Base-by-base conservation (phyloP, 2,797 vertebrate species). In the Chiloscyllium punctatum region DNA sequence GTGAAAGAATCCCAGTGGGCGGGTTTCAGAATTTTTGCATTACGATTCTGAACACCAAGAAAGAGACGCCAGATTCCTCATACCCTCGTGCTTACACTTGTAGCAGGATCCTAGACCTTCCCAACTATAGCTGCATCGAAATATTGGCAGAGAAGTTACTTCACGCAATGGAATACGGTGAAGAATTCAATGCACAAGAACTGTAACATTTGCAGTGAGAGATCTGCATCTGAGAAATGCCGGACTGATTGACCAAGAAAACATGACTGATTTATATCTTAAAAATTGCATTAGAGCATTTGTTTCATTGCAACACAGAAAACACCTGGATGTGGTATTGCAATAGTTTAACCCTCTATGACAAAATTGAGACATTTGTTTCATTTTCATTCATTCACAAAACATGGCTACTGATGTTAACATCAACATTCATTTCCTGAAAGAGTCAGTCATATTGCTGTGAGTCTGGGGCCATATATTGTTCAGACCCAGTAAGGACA, bases 51-150 rank as follows among this genome's bases (percentile, higher is more conserved):
- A 96, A 96, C 25, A 2, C 11, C 92, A 0, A 2, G 37, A 0
- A 0, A 84, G 0, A 68, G 72, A 95, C 97, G 79, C 96, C 97
- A 92, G 97, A 98, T 79, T 42, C 95, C 30, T 2, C 0, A 13
- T 96, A 48, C 48, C 97, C 97, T 53, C 0, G 0, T 30, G 96
- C 95, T 4, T 95, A 0, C 72, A 97, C 96, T 25, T 98, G 98
- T 95, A 0, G 0, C 9, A 5, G 0, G 2, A 3, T 0, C 57
- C 96, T 98, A 79, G 0, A 0, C 1, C 97, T 98, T 18, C 98
- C 98, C 18, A 97, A 97, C 96, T 98, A 98, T 95, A 97, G 97
- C 94, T 96, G 30, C 77, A 96, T 96, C 88, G 82, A 95, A 30
- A 96, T 96, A 96, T 97, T 98, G 3, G 95, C 74, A 57, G 2